These are phyloP conservation scores for Lepidocyrtoides sp. DNA, from an alignment of 2,888 invertebrate species.

Conservation along the genomic window DNA sequence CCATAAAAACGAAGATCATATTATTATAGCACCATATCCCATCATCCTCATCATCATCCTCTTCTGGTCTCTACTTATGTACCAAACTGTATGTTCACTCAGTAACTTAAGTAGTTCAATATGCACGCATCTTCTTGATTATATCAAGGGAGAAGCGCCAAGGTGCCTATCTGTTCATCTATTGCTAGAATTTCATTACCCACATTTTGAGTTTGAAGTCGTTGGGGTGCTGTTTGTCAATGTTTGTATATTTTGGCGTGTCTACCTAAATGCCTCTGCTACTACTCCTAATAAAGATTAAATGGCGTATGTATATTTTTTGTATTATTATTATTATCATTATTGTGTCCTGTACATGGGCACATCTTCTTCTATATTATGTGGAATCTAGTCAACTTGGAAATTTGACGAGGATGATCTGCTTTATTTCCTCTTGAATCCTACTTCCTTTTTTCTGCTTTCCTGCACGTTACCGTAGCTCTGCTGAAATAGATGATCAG, in stretches of 20 bases:
- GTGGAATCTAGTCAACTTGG: conserved; percentile 28
- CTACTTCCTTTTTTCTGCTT: conserved; percentile 24
- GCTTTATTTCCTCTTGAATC: conserved; percentile 65
- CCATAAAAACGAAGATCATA: conserved; percentile 15
- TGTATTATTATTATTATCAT: background rate
- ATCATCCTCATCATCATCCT: background rate
- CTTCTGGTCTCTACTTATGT: no score
- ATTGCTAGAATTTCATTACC: conserved; percentile 7
- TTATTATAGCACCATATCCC: background rate
- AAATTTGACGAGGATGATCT: conserved; percentile 79
- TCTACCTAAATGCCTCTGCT: background rate
- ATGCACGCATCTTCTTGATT: background rate
- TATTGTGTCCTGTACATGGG: background rate
- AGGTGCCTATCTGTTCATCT: conserved; percentile 51
- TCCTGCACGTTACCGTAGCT: background rate
- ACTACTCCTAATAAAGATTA: conserved; percentile 17
- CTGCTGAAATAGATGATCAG: conserved; percentile 31
- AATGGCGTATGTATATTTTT: conserved; percentile 19
- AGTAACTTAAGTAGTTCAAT: no score
- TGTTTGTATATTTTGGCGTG: conserved; percentile 57
- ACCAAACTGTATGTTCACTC: no score
- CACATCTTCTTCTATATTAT: background rate
- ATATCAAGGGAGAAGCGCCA: conserved; percentile 20
- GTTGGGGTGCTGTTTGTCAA: conserved; percentile 48
- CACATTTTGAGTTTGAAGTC: background rate